Base-by-base conservation (phyloP, 2,113 vertebrate genomes). In the Galbula dea region DNA sequence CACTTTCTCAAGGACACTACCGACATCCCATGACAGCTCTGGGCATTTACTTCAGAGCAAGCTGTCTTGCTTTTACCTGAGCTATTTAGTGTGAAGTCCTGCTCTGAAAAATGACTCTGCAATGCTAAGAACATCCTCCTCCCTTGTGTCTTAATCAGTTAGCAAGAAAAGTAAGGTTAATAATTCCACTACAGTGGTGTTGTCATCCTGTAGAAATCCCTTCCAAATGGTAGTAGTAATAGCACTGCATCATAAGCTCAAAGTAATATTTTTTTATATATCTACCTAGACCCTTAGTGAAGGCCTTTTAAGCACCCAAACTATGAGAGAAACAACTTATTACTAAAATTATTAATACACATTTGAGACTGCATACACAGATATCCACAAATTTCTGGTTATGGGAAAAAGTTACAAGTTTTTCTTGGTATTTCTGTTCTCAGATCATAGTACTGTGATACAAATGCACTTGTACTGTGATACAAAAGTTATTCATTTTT, bases 1-100 rank as follows among this genome's bases (percentile, higher is more conserved):
- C 67, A 66, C 74, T 89, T 87, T 75, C 84, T 95, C 90, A 94
- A 95, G 93, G 94, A 94, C 90, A 86, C 26, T 36, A 67, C 22
- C 11, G 0, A 65, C 51, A 51, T 87, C 37, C 63, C 41, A 4
- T 80, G 82, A 93, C 91, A 96, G 88, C 87, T 93, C 85, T 91
- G 90, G 76, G 85, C 55, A 85, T 80, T 91, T 71, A 55, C 41
- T 73, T 76, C 82, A 49, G 82, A 89, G 83, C 75, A 85, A 85
- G 62, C 84, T 94, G 90, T 89, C 88, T 91, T 4, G 0, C 82
- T 68, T 84, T 61, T n/a, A 87, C 89, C 91, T 83, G 74, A 92
- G 74, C 91, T 94, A 52, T 73, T 92, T 39, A 76, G 49, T 61
- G 78, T 10, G 5, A 92, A 92, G 81, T 52, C 36, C 52, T 78